phyloP scores from a whole-genome alignment of 2,113 vertebrate species.

The Lepisosteus oculatus region DNA sequence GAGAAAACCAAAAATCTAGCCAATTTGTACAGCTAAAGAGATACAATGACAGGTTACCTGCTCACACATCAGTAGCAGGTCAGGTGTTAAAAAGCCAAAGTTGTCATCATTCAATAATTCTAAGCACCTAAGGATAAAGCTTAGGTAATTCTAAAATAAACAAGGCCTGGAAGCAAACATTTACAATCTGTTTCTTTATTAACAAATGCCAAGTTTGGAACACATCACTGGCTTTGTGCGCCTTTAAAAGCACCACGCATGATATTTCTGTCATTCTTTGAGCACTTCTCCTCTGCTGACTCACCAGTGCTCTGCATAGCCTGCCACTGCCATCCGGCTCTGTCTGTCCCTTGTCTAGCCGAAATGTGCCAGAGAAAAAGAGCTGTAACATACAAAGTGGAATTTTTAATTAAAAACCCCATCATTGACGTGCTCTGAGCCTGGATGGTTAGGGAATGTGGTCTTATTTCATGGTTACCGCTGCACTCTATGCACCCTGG shows the following conservation, averaged over 20 bases:
- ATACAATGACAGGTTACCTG: constrained; percentile 19
- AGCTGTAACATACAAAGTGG: not conserved
- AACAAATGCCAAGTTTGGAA: not conserved
- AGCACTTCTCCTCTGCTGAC: not conserved
- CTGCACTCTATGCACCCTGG: constrained; percentile 25
- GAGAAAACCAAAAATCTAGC: too few species aligned
- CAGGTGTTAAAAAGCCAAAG: constrained; percentile 18
- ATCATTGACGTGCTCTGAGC: too few species aligned
- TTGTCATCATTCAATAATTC: constrained; percentile 29
- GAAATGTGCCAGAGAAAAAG: not conserved
- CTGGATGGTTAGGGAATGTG: too few species aligned
- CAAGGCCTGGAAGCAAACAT: not conserved
- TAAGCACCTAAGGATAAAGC: not conserved
- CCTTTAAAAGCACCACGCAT: not conserved
- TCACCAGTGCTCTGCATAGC: not conserved
- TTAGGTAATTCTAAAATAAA: not conserved
- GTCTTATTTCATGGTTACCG: too few species aligned
- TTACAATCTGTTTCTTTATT: not conserved
- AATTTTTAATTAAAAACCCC: not conserved
- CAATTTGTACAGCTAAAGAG: too few species aligned
- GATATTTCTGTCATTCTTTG: not conserved
- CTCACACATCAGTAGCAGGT: constrained; percentile 7
- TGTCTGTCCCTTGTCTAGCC: not conserved
- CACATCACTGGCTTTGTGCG: not conserved
- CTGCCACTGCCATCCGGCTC: not conserved